Conservation (phyloP, 2,888 invertebrate species). For the Macaria notata region DNA sequence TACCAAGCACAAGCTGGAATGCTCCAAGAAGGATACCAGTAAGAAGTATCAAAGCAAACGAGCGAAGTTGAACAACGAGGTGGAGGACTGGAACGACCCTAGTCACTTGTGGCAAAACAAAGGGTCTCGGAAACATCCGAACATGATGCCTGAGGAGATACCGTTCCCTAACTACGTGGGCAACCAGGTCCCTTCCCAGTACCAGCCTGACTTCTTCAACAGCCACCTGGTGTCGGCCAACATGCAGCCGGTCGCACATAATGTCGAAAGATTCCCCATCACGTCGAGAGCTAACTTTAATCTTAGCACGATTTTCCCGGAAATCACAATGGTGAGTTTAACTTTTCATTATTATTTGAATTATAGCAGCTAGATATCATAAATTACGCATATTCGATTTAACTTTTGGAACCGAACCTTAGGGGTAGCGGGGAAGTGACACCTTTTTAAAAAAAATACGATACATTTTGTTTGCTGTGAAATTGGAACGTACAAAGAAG, state of each 20-base stretch:
- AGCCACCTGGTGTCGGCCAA: slow-evolving; percentile 69
- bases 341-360: neutral
- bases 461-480: neutral
- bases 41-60: slow-evolving; percentile 74
- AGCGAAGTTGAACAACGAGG: slow-evolving; percentile 59
- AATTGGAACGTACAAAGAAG: neutral
- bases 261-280: slow-evolving; percentile 64
- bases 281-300: slow-evolving; percentile 88
- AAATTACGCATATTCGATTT: neutral
- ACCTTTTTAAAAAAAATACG: neutral
- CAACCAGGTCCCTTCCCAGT: slow-evolving; percentile 70
- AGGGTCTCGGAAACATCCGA: slow-evolving; percentile 59
- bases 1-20: slow-evolving; percentile 74
- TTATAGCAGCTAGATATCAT: neutral
- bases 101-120: slow-evolving; percentile 73
- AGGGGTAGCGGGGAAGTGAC: no score
- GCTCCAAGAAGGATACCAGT: slow-evolving; percentile 71
- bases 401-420: neutral
- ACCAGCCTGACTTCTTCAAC: slow-evolving; percentile 72
- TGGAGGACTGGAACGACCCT: slow-evolving; percentile 70
- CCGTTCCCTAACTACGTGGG: slow-evolving; percentile 69
- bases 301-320: slow-evolving; percentile 91
- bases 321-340: slow-evolving; percentile 86
- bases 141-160: slow-evolving; percentile 65
- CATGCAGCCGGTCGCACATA: slow-evolving; percentile 62